A percentile compares a stretch with the other conserved stretches of the same genome.
Evolutionary conservation across 1,140 invertebrate genomes (phyloP).

Genomic region (Drosophila mayri): DNA sequence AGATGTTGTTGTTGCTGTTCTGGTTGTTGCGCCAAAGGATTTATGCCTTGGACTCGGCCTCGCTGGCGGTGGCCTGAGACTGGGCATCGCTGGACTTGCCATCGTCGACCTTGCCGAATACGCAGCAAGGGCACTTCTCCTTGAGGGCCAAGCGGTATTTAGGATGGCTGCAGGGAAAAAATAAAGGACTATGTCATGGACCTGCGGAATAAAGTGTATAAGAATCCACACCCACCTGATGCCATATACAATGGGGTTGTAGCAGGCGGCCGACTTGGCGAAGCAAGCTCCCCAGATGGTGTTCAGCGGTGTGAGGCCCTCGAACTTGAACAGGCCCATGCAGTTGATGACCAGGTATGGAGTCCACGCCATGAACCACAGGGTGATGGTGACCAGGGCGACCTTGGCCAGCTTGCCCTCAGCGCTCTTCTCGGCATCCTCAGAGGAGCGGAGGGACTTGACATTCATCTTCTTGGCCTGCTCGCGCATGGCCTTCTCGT

Average conservation of each 20-base stretch:
- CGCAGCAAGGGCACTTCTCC: constrained; percentile 90
- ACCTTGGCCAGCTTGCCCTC: constrained; percentile 93
- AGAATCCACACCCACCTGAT: constrained; percentile 87
- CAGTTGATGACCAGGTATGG: constrained; percentile 93
- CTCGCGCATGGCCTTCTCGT: constrained; percentile 93
- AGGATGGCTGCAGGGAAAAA: constrained; percentile 87
- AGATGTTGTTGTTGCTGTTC: constrained; percentile 56
- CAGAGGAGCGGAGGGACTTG: constrained; percentile 89
- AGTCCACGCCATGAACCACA: constrained; percentile 95
- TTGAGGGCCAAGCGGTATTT: constrained; percentile 90
- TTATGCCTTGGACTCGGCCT: constrained; percentile 83
- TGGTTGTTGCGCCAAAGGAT: constrained; percentile 56
- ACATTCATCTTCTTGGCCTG: constrained; percentile 95
- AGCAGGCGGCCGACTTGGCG: constrained; percentile 91
- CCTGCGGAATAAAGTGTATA: not conserved
- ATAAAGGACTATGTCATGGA: not conserved
- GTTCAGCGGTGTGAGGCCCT: constrained; percentile 89
- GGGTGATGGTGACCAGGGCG: constrained; percentile 91
- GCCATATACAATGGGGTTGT: constrained; percentile 93
- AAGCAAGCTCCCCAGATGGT: constrained; percentile 93
- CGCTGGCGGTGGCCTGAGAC: constrained; percentile 84
- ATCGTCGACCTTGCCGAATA: constrained; percentile 86
- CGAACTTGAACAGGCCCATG: constrained; percentile 89
- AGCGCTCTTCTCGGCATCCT: constrained; percentile 88
- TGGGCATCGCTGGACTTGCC: constrained; percentile 85